Percentiles rank a stretch among this genome's conserved stretches.
These are phyloP conservation scores for Drosophila setifemur DNA, from an alignment of 1,140 invertebrate species.

Conservation along the genomic window DNA sequence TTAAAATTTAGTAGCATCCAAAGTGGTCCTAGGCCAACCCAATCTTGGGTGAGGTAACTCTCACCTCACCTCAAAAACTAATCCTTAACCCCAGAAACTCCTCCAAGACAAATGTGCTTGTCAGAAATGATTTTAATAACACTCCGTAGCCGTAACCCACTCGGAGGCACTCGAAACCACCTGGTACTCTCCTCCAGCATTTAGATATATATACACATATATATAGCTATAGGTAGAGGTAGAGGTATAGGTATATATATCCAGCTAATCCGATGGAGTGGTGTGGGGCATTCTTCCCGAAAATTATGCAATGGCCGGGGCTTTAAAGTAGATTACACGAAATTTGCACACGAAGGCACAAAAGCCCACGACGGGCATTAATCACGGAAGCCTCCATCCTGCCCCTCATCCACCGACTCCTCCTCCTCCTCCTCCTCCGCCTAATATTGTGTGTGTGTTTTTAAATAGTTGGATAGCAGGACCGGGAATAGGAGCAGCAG, in stretches of 20 bases:
- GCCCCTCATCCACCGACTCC: background rate
- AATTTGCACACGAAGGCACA: conserved; percentile 77
- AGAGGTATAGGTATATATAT: no score
- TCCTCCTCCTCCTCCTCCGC: background rate
- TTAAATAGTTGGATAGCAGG: conserved; percentile 46
- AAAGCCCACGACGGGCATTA: conserved; percentile 78
- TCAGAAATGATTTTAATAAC: conserved; percentile 47
- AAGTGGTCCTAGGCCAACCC: no score
- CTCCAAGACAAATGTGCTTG: conserved; percentile 36
- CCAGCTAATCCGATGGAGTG: conserved; percentile 19
- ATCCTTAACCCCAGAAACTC: background rate
- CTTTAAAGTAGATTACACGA: conserved; percentile 79
- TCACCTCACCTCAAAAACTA: background rate
- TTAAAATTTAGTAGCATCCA: no score
- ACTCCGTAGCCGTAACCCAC: conserved; percentile 18
- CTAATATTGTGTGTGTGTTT: conserved; percentile 37
- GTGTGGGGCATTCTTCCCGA: conserved; percentile 24
- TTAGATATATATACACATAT: no score
- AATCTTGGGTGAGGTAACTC: background rate
- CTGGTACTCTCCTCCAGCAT: background rate
- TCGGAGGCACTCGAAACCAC: background rate
- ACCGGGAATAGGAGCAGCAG: background rate
- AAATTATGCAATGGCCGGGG: conserved; percentile 74
- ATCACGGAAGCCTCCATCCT: conserved; percentile 48
- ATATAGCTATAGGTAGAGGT: no score